A percentile compares a stretch with the other conserved stretches of the same genome.
These are phyloP conservation scores for Bos indicus DNA, from an alignment of 2,113 vertebrate genomes.

Conservation along the genomic window DNA sequence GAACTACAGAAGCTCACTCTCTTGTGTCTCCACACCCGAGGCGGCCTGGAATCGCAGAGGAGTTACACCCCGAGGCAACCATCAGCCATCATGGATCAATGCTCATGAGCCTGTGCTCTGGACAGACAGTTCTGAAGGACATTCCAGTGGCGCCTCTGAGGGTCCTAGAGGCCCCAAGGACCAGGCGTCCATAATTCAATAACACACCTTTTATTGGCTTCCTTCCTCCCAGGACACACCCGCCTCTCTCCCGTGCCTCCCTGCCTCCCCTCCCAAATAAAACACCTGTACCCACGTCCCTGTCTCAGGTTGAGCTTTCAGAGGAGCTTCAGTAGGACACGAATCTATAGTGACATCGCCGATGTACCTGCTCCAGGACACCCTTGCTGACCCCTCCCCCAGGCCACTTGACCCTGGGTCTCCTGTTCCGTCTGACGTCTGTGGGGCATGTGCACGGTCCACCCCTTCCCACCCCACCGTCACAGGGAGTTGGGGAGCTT, in stretches of 20 bases:
- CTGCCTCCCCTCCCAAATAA: neutral
- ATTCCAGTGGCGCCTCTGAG: neutral
- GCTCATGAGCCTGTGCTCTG: neutral
- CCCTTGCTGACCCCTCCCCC: neutral
- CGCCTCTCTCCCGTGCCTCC: neutral
- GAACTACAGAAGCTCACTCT: neutral
- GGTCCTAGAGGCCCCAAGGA: neutral
- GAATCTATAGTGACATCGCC: neutral
- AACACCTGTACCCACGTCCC: neutral
- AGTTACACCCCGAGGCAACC: neutral
- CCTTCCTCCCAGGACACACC: neutral
- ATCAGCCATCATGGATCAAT: neutral
- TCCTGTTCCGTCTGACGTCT: neutral
- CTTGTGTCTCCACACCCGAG: neutral
- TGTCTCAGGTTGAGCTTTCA: neutral
- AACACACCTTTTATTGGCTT: neutral
- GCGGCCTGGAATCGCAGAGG: neutral
- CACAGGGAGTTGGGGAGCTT: neutral
- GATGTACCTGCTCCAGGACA: neutral
- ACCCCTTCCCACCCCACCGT: no score
- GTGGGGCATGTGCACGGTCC: no score
- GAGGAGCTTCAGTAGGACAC: neutral
- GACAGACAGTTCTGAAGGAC: neutral
- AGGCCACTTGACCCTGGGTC: no score
- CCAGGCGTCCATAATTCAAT: neutral